Base-by-base conservation (phyloP, 2,888 invertebrate species). In the Sesia bembeciformis region DNA sequence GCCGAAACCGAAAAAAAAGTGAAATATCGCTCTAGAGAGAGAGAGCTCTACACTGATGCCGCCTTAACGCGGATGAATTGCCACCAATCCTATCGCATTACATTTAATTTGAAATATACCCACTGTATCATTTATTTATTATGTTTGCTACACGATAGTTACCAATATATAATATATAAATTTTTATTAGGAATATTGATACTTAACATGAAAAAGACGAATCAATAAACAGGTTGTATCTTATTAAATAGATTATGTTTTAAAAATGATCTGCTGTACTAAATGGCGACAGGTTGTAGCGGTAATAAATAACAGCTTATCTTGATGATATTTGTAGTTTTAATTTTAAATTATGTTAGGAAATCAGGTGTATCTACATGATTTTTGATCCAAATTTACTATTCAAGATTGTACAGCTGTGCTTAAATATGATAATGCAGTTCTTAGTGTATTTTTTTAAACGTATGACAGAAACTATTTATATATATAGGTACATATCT, bases 41-140 rank as follows among this genome's bases (percentile, higher is more conserved):
- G 49, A 42, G 54, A 57, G 65, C 62, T 60, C 64, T 61, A 60
- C 64, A 65, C 67, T 71, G 23, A 23, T 23, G 67, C 68, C 64
- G 66, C 64, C 70, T 71, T 74, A 76, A 76, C 73, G 64, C 68
- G 65, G 76, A 76, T 72, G 76, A 75, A 75, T 75, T 70, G 72
- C 66, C 61, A 57, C 67, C 72, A 74, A 75, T 73, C 72, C 23
- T 8, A 5, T 42, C 42, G 42, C 42, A 42, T 42, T 42, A 42
- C 42, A 42, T 42, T 42, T 42, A 5, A 6, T 6, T 42, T 7
- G 2, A 42, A 7, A 42, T 6, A 42, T 6, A 42, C n/a, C n/a
- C n/a, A n/a, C 7, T 42, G 23, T 23, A 23, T 23, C 23, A 23
- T 2, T 23, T 23, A 23, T 42, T 7, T 42, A 42, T 42, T 42